phyloP scores from a whole-genome alignment of 1,140 invertebrate species.

The Chymomyza costata region DNA sequence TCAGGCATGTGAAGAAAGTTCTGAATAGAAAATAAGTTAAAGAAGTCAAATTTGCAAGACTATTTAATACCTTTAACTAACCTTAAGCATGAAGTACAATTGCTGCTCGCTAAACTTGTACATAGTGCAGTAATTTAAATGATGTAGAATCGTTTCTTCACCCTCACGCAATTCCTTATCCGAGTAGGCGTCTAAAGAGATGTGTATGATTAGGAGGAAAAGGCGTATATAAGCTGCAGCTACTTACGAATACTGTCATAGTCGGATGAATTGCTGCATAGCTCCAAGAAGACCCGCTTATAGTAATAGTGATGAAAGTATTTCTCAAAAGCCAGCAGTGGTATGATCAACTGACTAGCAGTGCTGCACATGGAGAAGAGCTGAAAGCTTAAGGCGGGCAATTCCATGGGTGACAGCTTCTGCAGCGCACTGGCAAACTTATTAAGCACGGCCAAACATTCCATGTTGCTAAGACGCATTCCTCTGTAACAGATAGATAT shows the following conservation, averaged over 20 bases:
- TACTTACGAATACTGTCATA: conserved; percentile 75
- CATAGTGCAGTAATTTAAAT: conserved; percentile 70
- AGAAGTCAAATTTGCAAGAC: neutral
- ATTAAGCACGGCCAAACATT: conserved; percentile 71
- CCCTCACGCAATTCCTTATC: conserved; percentile 70
- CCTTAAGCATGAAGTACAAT: conserved; percentile 50
- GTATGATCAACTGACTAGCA: conserved; percentile 58
- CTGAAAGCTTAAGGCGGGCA: conserved; percentile 75
- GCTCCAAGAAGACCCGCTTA: conserved; percentile 63
- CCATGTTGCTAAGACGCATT: conserved; percentile 63
- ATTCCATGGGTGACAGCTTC: conserved; percentile 74
- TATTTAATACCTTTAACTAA: conserved; percentile 9
- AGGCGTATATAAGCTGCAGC: neutral
- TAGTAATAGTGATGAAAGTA: conserved; percentile 76
- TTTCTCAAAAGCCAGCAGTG: conserved; percentile 73
- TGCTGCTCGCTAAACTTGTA: conserved; percentile 62
- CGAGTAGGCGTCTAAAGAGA: conserved; percentile 53
- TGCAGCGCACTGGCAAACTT: conserved; percentile 75
- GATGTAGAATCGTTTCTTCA: conserved; percentile 69
- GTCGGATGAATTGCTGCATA: conserved; percentile 68
- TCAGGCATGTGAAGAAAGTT: conserved; percentile 65
- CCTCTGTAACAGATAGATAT: conserved; percentile 26
- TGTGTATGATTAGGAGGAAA: neutral
- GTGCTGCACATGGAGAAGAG: conserved; percentile 75
- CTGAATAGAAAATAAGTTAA: conserved; percentile 6